Percentiles rank a stretch among this genome's conserved stretches.
phyloP scores from a whole-genome alignment of 2,797 vertebrate species.

The Scyliorhinus canicula region DNA sequence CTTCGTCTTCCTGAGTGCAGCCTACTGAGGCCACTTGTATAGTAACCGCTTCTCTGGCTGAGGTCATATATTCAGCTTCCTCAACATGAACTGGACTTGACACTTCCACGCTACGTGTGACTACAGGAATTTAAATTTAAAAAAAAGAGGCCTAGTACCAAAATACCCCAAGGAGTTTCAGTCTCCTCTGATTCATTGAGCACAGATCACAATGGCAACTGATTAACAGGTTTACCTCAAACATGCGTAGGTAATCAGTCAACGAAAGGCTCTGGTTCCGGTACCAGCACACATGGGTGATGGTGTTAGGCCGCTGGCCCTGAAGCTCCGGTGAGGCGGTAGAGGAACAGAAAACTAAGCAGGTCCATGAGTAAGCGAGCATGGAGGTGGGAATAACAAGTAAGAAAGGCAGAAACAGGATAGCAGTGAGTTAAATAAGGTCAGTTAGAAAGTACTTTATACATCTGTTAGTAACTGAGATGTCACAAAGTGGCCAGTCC shows the following conservation, averaged over 20 bases:
- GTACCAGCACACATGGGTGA: slow-evolving; percentile 94
- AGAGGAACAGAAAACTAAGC: slow-evolving; percentile 69
- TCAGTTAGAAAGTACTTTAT: neutral
- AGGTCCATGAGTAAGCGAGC: slow-evolving; percentile 3
- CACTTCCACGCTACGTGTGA: neutral
- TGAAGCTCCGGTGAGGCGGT: slow-evolving; percentile 74
- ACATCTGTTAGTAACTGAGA: neutral
- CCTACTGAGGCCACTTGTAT: neutral
- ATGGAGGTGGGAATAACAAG: slow-evolving; percentile 46
- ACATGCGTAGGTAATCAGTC: slow-evolving; percentile 86
- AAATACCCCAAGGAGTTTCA: neutral
- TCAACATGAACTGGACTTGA: neutral
- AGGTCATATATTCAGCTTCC: neutral
- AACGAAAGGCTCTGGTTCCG: slow-evolving; percentile 87
- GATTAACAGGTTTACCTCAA: slow-evolving; percentile 69
- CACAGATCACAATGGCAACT: neutral
- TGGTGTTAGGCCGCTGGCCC: slow-evolving; percentile 82
- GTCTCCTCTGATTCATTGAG: neutral
- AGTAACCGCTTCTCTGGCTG: neutral
- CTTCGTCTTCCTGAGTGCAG: neutral
- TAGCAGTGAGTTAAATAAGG: slow-evolving; percentile 1
- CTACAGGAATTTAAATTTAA: neutral
- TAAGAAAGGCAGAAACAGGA: slow-evolving; percentile 46
- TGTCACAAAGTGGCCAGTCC: slow-evolving; percentile 25
- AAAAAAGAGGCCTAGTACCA: neutral